Evolutionary conservation across 1,140 invertebrate genomes (phyloP).

Genomic region (Scaptomyza graminum): DNA sequence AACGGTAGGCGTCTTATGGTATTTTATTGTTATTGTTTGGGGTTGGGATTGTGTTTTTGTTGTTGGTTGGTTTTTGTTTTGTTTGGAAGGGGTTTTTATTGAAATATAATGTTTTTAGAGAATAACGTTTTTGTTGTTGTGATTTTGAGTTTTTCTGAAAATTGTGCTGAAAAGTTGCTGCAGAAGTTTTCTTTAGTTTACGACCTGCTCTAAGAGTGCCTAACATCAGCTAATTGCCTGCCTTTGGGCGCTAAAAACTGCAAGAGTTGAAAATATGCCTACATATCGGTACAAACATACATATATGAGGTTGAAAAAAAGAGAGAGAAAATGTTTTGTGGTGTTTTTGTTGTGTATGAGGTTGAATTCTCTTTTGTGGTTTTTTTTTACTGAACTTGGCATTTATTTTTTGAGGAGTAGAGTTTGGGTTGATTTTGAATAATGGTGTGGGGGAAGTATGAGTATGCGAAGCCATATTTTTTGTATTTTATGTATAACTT

Average conservation of each 20-base stretch:
- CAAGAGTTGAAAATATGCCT: slow-evolving; percentile 40
- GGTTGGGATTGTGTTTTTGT: slow-evolving; percentile 24
- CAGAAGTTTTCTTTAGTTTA: slow-evolving; percentile 25
- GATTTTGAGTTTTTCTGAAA: slow-evolving; percentile 39
- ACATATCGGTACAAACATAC: slow-evolving; percentile 15
- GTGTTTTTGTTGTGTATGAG: slow-evolving; percentile 21
- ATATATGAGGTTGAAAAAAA: slow-evolving; percentile 21
- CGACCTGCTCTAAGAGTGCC: slow-evolving; percentile 41
- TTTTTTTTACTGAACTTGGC: slow-evolving; percentile 15
- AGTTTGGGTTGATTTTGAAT: slow-evolving; percentile 16
- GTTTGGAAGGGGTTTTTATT: slow-evolving; percentile 37
- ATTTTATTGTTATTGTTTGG: slow-evolving; percentile 35
- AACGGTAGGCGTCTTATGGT: slow-evolving; percentile 87
- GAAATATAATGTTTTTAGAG: slow-evolving; percentile 50
- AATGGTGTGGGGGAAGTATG: slow-evolving; percentile 65
- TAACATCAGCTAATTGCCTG: slow-evolving; percentile 37
- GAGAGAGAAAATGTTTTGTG: slow-evolving; percentile 38
- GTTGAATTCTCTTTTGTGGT: slow-evolving; percentile 12
- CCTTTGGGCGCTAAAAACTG: slow-evolving; percentile 43
- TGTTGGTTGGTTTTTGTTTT: slow-evolving; percentile 18
- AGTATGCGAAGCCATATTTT: slow-evolving; percentile 79
- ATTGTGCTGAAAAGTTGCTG: slow-evolving; percentile 41
- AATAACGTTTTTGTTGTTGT: slow-evolving; percentile 41
- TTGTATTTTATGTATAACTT: slow-evolving; percentile 60
- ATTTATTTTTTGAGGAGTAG: slow-evolving; percentile 30